Evolutionary conservation across 2,888 invertebrate species (phyloP).

Genomic region (Mesorhabditis belari): DNA sequence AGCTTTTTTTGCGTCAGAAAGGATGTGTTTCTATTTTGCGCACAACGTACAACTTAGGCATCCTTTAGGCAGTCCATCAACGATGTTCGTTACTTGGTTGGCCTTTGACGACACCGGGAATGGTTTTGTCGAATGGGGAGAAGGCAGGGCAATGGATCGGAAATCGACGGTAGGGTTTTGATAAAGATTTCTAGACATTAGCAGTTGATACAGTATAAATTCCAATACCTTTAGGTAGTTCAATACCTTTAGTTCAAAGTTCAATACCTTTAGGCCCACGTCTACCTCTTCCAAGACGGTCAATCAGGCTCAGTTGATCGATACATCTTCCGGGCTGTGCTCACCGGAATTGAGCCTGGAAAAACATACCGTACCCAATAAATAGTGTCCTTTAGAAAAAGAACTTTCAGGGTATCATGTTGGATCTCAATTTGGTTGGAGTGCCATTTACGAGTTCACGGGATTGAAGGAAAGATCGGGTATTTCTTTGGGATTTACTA

Average conservation of each 20-base stretch:
- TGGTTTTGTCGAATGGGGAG: conserved; percentile 43
- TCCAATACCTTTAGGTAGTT: too few species aligned
- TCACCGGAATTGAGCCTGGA: conserved; percentile 32
- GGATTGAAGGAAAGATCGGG: conserved; percentile 15
- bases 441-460: conserved; percentile 38
- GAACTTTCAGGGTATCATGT: conserved; percentile 28
- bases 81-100: conserved; percentile 42
- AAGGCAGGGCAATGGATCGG: conserved; percentile 1
- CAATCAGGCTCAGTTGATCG: conserved; percentile 19
- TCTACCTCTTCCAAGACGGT: conserved; percentile 35
- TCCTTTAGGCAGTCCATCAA: conserved; percentile 22
- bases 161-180: neutral
- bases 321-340: conserved; percentile 39
- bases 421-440: conserved; percentile 36
- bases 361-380: conserved; percentile 27
- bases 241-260: neutral
- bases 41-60: neutral
- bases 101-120: conserved; percentile 45
- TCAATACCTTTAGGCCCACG: neutral
- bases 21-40: neutral
- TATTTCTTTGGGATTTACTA: too few species aligned
- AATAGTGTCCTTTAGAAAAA: neutral
- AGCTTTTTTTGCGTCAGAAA: too few species aligned
- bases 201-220: too few species aligned
- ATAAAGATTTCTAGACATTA: neutral